Evolutionary conservation across 2,888 invertebrate species (phyloP).

Genomic region (Marasmarcha lunaedactyla): DNA sequence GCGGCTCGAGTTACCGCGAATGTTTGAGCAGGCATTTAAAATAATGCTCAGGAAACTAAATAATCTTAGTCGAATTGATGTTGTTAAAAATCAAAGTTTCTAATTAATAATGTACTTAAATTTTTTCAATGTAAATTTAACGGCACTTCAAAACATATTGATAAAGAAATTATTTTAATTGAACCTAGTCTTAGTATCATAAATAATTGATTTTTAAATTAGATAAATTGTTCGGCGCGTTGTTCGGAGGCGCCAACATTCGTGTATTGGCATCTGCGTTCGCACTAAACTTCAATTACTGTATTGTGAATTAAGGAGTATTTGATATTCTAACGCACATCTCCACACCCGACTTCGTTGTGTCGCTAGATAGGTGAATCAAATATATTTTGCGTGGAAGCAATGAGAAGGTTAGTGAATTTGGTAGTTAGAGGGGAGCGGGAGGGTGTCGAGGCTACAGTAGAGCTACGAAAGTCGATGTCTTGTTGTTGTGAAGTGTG

Average conservation of each 20-base stretch:
- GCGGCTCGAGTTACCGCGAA: conserved; percentile 58
- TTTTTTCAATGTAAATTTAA: conserved; percentile 62
- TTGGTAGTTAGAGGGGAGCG: conserved; percentile 34
- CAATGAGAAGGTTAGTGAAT: conserved; percentile 68
- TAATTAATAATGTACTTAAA: conserved; percentile 66
- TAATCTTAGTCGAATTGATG: conserved; percentile 67
- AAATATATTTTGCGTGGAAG: conserved; percentile 37
- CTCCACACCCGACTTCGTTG: conserved; percentile 28
- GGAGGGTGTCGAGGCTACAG: conserved; percentile 1
- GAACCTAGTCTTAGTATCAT: conserved; percentile 66
- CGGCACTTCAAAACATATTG: conserved; percentile 53
- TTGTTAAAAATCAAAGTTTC: conserved; percentile 68
- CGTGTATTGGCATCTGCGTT: conserved; percentile 15
- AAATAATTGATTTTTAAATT: conserved; percentile 46
- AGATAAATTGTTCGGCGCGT: conserved; percentile 31
- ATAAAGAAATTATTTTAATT: conserved; percentile 54
- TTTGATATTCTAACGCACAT: conserved; percentile 38
- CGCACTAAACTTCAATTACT: conserved; percentile 4
- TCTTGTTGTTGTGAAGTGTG: background rate
- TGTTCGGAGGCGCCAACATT: conserved; percentile 21
- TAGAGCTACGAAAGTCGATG: background rate
- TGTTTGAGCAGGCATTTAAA: conserved; percentile 68
- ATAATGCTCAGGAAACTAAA: conserved; percentile 55
- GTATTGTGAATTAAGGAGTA: conserved; percentile 28
- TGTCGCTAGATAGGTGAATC: conserved; percentile 40